Evolutionary conservation across 2,888 invertebrate genomes (phyloP), one percentile per base, ranked within the genome.

Genomic region (Eumacrocentrus americanus): DNA sequence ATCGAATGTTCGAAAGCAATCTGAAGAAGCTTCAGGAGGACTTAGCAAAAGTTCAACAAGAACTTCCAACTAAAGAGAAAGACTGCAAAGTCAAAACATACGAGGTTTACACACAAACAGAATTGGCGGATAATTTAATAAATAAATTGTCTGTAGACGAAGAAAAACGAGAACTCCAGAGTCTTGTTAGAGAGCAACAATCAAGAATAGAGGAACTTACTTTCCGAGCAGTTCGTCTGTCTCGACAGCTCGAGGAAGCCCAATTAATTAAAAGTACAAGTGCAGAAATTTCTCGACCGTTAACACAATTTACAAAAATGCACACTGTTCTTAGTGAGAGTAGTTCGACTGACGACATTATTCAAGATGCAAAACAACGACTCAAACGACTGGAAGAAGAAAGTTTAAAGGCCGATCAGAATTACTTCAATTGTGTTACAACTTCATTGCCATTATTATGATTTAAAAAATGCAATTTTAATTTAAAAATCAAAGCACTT

Each of bases 291-390:
- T 63, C 72, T n/a, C 42, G 58, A 4, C 63, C 67, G 11, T 60
- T 65, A 3, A 48, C 64, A 9, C 64, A 61, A 60, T 60, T 68
- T 22, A 53, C 67, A 7, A 71, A 72, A 46, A 61, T 64, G 0
- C 74, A 72, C 18, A 75, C 74, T 12, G 47, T 77, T 14, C 62
- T 79, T 2, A 80, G 79, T 47, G 80, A 81, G 58, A 77, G 74
- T 12, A 81, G 80, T 64, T 80, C 80, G 1, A 80, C 79, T 0
- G 80, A 81, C 46, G 80, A 81, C 55, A 78, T 81, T 51, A 66
- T 81, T 40, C 77, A 78, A 18, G 80, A 81, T 58, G 80, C 80
- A 1, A 79, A 74, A 66, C 69, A 74, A 55, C 72, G 80, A 2
- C 65, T 81, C 0, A 73, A 68, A 38, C 71, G 79, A 11, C 61